Percentiles rank a stretch among this genome's conserved stretches.
phyloP scores from a whole-genome alignment of 2,797 vertebrate genomes.

The Rhinella marina region DNA sequence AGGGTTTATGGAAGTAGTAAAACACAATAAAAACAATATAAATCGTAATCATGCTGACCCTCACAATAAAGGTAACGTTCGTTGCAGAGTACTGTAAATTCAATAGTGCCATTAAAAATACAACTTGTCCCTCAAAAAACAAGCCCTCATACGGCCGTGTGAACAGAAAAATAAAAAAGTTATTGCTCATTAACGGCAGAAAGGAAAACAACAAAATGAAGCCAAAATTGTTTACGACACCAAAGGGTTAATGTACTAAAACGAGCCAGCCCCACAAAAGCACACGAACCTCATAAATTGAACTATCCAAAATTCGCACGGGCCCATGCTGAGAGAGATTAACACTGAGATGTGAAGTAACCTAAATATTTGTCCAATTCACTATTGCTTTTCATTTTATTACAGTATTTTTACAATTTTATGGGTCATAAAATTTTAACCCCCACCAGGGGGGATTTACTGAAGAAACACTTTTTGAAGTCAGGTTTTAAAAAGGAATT shows the following conservation, averaged over 20 bases:
- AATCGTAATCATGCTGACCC: too few relatives aligned
- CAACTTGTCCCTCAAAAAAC: too few relatives aligned
- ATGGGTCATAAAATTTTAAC: neutral
- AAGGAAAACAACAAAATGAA: too few relatives aligned
- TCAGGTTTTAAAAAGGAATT: neutral
- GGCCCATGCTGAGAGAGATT: neutral
- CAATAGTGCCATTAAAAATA: too few relatives aligned
- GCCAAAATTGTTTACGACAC: too few relatives aligned
- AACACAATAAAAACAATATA: too few relatives aligned
- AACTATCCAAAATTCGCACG: constrained; percentile 6
- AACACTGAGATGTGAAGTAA: neutral
- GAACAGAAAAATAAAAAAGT: too few relatives aligned
- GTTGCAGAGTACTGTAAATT: too few relatives aligned
- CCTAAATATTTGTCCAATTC: constrained; percentile 14
- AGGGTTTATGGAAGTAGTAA: too few relatives aligned
- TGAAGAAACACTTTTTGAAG: neutral
- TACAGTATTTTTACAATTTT: constrained; percentile 3
- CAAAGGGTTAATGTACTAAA: constrained; percentile 8
- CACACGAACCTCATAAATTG: neutral
- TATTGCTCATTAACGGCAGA: too few relatives aligned
- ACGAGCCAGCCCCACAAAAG: constrained; percentile 7
- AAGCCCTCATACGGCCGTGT: too few relatives aligned
- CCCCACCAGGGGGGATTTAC: neutral
- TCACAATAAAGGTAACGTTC: too few relatives aligned
- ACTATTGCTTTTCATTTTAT: neutral